Evolutionary conservation across 1,140 invertebrate species (phyloP).

Genomic region (Pogonognathellus flavescens): DNA sequence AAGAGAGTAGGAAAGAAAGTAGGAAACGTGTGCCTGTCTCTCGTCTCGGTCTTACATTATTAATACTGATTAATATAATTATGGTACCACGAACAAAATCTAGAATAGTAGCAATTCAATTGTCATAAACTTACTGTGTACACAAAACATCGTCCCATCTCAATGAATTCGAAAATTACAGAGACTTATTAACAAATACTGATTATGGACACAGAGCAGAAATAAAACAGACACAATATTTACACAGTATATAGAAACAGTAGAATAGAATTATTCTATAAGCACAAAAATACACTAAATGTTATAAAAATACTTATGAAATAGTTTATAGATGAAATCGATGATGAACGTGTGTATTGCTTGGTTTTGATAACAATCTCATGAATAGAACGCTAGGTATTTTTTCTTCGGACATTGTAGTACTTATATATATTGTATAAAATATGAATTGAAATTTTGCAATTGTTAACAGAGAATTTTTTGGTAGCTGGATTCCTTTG

Average conservation of each 20-base stretch:
- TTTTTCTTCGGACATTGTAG: too few relatives aligned
- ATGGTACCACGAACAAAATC: not conserved
- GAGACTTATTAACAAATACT: constrained; percentile 38
- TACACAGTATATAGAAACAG: not conserved
- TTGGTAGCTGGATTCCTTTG: too few relatives aligned
- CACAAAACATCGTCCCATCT: constrained; percentile 35
- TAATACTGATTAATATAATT: not conserved
- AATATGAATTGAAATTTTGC: too few relatives aligned
- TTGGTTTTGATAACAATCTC: too few relatives aligned
- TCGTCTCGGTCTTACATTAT: constrained; percentile 2
- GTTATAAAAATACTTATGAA: too few relatives aligned
- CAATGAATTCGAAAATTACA: constrained; percentile 28
- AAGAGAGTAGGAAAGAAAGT: constrained; percentile 9
- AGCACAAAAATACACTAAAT: too few relatives aligned
- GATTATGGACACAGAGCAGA: constrained; percentile 4
- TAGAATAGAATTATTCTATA: too few relatives aligned
- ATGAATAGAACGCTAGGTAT: too few relatives aligned
- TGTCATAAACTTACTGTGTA: constrained; percentile 7
- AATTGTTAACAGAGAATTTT: too few relatives aligned
- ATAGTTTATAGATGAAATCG: too few relatives aligned
- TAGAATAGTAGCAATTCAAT: not conserved
- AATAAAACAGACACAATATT: constrained; percentile 9
- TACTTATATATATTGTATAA: too few relatives aligned
- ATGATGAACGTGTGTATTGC: too few relatives aligned
- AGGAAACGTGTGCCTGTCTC: constrained; percentile 42